phyloP scores from a whole-genome alignment of 2,797 vertebrate genomes.

The Pagetopsis macropterus region DNA sequence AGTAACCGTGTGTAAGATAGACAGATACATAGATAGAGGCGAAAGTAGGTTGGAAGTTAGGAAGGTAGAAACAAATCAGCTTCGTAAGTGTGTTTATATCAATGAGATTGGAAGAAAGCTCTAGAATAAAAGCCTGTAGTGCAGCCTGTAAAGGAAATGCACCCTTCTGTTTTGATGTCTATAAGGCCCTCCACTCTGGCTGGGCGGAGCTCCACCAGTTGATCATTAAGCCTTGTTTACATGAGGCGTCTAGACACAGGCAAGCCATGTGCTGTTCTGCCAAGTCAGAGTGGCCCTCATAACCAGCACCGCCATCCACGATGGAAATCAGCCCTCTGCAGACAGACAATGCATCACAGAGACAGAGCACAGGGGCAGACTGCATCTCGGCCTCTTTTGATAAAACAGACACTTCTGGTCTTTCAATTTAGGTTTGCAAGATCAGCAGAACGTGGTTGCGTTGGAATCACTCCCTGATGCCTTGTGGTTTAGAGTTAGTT shows the following conservation, averaged over 20 bases:
- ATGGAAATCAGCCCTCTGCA: slow-evolving; percentile 64
- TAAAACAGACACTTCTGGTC: slow-evolving; percentile 67
- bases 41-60: background rate
- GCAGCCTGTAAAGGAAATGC: slow-evolving; percentile 33
- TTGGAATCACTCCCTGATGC: slow-evolving; percentile 56
- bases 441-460: slow-evolving; percentile 59
- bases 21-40: background rate
- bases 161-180: slow-evolving; percentile 46
- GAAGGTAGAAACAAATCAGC: background rate
- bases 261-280: slow-evolving; percentile 64
- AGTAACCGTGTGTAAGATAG: background rate
- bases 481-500: slow-evolving; percentile 51
- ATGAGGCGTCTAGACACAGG: slow-evolving; percentile 74
- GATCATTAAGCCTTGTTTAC: slow-evolving; percentile 79
- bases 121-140: slow-evolving; percentile 22
- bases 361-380: slow-evolving; percentile 43
- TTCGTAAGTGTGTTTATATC: slow-evolving; percentile 2
- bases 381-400: slow-evolving; percentile 47
- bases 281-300: slow-evolving; percentile 61
- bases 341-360: slow-evolving; percentile 64
- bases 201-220: slow-evolving; percentile 51
- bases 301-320: slow-evolving; percentile 67
- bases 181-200: slow-evolving; percentile 28
- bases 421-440: slow-evolving; percentile 56
- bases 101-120: slow-evolving; percentile 5